Evolutionary conservation across 2,888 invertebrate species (phyloP).

Genomic region (Lydus trimaculatus): DNA sequence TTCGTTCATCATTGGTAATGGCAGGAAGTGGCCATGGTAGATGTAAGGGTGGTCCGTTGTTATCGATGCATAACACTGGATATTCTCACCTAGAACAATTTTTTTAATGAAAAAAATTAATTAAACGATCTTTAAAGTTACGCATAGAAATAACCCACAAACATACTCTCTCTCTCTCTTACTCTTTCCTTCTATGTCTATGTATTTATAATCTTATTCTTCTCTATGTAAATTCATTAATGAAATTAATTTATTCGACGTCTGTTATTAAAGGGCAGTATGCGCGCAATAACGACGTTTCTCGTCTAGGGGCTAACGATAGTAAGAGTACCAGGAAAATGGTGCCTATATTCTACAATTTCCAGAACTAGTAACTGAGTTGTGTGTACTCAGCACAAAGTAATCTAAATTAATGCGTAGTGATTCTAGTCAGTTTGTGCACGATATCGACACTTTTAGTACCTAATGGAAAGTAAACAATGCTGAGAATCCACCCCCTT

Average conservation of each 20-base stretch:
- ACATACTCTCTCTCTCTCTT: not conserved
- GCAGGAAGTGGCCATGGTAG: conserved; percentile 38
- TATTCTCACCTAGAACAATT: conserved; percentile 22
- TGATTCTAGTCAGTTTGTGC: conserved; percentile 55
- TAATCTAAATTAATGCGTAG: conserved; percentile 57
- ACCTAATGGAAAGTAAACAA: conserved; percentile 60
- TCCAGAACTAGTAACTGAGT: conserved; percentile 26
- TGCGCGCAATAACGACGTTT: conserved; percentile 29
- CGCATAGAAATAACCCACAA: too few relatives aligned
- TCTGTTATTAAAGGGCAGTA: conserved; percentile 43
- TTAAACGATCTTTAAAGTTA: conserved; percentile 12
- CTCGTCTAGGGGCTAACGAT: too few relatives aligned
- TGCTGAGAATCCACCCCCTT: conserved; percentile 46
- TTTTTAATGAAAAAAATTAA: not conserved
- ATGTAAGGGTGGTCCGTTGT: conserved; percentile 35
- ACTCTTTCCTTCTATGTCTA: too few relatives aligned
- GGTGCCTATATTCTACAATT: conserved; percentile 13
- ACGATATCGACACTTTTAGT: conserved; percentile 58
- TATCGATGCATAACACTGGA: conserved; percentile 18
- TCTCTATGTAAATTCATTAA: conserved; percentile 42
- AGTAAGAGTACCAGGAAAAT: not conserved
- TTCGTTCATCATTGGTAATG: conserved; percentile 42
- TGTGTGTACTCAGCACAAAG: conserved; percentile 51
- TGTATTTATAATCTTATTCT: not conserved
- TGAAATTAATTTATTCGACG: conserved; percentile 45